Evolutionary conservation across 2,888 invertebrate species (phyloP), one percentile per base, ranked within the genome.

Genomic region (Drosophila melanocephala): DNA sequence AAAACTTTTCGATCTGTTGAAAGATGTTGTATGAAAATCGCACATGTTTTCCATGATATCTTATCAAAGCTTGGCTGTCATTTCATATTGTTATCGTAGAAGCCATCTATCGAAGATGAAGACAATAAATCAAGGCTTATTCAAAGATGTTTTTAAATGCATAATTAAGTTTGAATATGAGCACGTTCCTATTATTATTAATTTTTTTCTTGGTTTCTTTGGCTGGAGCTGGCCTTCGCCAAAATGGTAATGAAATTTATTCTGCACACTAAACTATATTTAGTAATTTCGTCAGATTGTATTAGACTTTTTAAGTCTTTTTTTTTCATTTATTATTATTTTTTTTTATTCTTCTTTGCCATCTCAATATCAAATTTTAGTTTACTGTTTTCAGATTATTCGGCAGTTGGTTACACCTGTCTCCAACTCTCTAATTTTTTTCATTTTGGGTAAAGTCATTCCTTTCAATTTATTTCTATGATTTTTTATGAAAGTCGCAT

Each of bases 241-340:
- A 12, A 52, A 52, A 30, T 30, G 28, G 28, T 19, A 12, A 52
- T 52, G 12, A 52, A 52, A n/a, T 28, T 52, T 30, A 52, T 30
- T 52, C 52, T 30, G 30, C 51, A 51, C 28, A 19, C 19, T 19
- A 51, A 51, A 28, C 51, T 51, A 51, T 51, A 19, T 47, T 47
- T 47, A 47, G 47, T 16, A 47, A 47, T 47, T 47, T 47, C 47
- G 47, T 47, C 47, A 47, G 22, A 47, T 26, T 47, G 1, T 16
- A 2, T 47, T 22, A 5, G 22, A 16, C 47, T 22, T 22, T 3
- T 47, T 26, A 9, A 16, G 2, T 9, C 16, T 0, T 22, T 47
- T 16, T 16, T 22, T 22, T 44, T 12, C 10, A 42, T 42, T 37
- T 14, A 16, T 42, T n/a, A 42, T n/a, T n/a, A n/a, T 42, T 5